Base-by-base conservation (phyloP, 2,888 invertebrate species). In the Biston stratarius region DNA sequence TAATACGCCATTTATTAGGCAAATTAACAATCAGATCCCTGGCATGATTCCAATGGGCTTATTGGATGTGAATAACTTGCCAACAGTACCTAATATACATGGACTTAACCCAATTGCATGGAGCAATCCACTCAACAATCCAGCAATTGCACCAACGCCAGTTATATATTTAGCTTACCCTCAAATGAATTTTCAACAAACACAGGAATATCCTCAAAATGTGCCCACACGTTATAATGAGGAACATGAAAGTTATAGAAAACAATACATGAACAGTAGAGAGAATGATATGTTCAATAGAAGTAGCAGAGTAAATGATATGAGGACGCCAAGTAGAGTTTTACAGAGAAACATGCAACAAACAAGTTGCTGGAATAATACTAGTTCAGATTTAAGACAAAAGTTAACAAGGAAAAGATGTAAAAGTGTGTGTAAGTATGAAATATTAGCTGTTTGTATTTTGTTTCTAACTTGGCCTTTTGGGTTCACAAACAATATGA, bases 1-100 rank as follows among this genome's bases (percentile, higher is more conserved):
- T 59, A 81, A 81, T 57, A 80, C 83, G 52, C 81, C 79, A 61
- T 67, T 79, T 45, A 79, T 75, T 11, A 83, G 79, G 58, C 75
- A 76, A 51, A 79, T 78, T 66, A 15, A 75, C n/a, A 80, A 75
- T 62, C 66, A 67, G 53, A 51, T 73, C 53, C 34, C 68, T 34
- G 70, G 51, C 61, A 47, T 58, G 42, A 44, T 47, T 33, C 40
- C 71, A 57, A 47, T 74, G 53, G 59, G 56, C 52, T 48, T 61
- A 15, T 33, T 56, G 38, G 61, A 61, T 51, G 14, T 51, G 0
- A 47, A 47, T 12, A 38, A 8, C 38, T 8, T 40, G 49, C 3
- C 49, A 38, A 49, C n/a, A 15, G 24, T 49, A n/a, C 33, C 48
- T n/a, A 58, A 48, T 40, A 51, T 42, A 2, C 47, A 34, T n/a